These are phyloP conservation scores for Apamea anceps DNA, from an alignment of 2,888 invertebrate species.

Conservation along the genomic window DNA sequence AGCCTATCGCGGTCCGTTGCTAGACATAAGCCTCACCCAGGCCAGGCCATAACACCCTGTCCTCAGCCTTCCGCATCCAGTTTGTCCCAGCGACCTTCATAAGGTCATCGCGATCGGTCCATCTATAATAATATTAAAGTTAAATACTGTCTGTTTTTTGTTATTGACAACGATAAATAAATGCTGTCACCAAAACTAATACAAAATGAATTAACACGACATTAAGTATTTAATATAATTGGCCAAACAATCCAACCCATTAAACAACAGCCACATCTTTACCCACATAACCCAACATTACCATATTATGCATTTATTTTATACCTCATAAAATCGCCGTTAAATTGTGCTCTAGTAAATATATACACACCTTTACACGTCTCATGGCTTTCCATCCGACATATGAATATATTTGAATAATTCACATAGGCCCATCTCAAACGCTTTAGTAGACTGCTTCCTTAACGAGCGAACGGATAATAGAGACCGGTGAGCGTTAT, in stretches of 20 bases:
- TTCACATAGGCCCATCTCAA: slow-evolving; percentile 75
- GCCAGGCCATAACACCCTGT: neutral
- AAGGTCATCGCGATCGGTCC: neutral
- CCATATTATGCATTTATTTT: slow-evolving; percentile 58
- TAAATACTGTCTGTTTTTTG: neutral
- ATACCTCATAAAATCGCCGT: slow-evolving; percentile 54
- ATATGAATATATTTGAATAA: slow-evolving; percentile 85
- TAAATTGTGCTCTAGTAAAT: slow-evolving; percentile 60
- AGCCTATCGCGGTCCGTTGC: neutral
- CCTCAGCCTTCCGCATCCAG: neutral
- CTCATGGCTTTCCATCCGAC: slow-evolving; percentile 75
- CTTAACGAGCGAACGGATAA: slow-evolving; percentile 66
- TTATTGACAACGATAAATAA: neutral
- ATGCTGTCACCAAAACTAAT: neutral
- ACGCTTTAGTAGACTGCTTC: slow-evolving; percentile 70
- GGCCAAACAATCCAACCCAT: slow-evolving; percentile 8
- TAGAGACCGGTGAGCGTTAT: slow-evolving; percentile 62
- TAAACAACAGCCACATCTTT: slow-evolving; percentile 29
- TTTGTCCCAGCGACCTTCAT: neutral
- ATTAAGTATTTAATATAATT: slow-evolving; percentile 18
- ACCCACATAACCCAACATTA: slow-evolving; percentile 29
- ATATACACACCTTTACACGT: slow-evolving; percentile 66
- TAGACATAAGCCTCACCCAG: no score
- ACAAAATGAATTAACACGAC: neutral
- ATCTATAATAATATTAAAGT: neutral